Conservation (phyloP, 2,113 vertebrate species). For the Catharus minimus region DNA sequence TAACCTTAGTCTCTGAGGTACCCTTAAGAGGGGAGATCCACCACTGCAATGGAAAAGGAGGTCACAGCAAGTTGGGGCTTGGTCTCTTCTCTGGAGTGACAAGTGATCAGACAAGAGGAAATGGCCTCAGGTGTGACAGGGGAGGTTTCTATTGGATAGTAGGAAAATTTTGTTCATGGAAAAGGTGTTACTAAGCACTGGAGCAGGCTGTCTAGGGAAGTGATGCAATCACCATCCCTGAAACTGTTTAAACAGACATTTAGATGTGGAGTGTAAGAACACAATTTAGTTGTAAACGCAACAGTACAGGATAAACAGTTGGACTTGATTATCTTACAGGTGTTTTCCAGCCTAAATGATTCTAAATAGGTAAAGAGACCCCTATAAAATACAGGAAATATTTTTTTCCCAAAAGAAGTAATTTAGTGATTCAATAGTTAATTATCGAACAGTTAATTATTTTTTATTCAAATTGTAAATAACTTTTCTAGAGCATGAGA, state of each 20-base stretch:
- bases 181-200: not conserved
- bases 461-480: not conserved
- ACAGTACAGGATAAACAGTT: rapidly evolving
- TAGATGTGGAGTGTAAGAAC: rapidly evolving
- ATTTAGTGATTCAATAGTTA: not conserved
- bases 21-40: not conserved
- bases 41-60: not conserved
- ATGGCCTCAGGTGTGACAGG: not conserved
- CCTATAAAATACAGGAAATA: not conserved
- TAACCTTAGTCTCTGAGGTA: not conserved
- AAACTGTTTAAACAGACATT: not conserved
- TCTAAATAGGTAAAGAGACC: not conserved
- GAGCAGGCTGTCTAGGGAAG: not conserved
- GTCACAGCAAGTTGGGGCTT: rapidly evolving
- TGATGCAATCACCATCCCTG: not conserved
- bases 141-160: not conserved
- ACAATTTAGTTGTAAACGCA: rapidly evolving
- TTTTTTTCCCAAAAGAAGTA: no score
- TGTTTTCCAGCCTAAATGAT: not conserved
- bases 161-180: not conserved
- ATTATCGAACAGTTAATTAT: not conserved
- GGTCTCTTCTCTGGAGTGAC: not conserved
- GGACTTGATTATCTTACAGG: not conserved
- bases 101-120: not conserved
- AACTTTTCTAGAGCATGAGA: not conserved